Base-by-base conservation (phyloP, 1,140 invertebrate species). In the Tetramorium alpestre region DNA sequence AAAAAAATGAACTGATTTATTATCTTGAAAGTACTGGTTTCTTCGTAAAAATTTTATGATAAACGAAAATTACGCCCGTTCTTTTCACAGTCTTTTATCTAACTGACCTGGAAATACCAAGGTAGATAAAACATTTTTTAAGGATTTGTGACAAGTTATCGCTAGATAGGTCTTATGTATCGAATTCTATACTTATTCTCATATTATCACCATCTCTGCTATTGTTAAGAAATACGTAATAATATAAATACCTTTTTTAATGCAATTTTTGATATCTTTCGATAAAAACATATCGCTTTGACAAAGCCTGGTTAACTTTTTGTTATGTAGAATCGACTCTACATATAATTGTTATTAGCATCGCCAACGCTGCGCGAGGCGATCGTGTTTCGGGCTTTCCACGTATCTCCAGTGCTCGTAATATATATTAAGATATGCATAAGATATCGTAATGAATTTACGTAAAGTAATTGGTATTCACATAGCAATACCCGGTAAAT, bases 321-420 rank as follows among this genome's bases (percentile, higher is more conserved):
- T 73, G n/a, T 8, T 84, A 60, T 25, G 41, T 73, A 84, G 13
- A 84, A 62, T 49, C 18, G 25, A 75, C n/a, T 22, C 18, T 44
- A 58, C 18, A 16, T 70, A 47, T 58, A 73, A 56, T 75, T 60
- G n/a, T 84, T 84, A 73, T 75, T 58, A 73, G 7, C 1, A 49
- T 84, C 69, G 80, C 69, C 41, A 22, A 75, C 51, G 80, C 18
- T 28, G 69, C 54, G 69, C 80, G 18, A 75, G 69, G 54, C 56
- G 80, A 84, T 73, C 22, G 5, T 38, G 16, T 60, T 84, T 60
- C 54, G 65, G 89, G 91, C 92, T 93, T 92, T 93, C 92, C 92
- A 92, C 82, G 92, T 93, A 93, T 93, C 92, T 93, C 92, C 86
- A 90, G 64, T 85, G 62, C 80, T 87, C 87, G 89, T 89, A 90